Conservation (phyloP, 2,113 vertebrate species). For the Polypterus bichir region DNA sequence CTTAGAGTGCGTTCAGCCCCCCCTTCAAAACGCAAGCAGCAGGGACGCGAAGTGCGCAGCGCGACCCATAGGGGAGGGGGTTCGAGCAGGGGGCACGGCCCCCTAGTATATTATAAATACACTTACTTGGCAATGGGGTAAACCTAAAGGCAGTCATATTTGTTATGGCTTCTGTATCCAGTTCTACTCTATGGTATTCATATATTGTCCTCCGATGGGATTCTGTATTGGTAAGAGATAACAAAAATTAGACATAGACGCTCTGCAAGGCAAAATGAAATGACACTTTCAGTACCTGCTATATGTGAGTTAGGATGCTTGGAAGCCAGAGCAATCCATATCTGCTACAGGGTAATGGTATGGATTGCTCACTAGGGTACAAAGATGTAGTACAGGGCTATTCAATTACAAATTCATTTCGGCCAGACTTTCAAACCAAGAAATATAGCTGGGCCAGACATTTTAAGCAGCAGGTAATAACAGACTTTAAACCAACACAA, state of each 20-base stretch:
- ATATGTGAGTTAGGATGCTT: background rate
- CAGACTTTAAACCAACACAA: no score
- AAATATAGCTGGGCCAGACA: no score
- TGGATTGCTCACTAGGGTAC: background rate
- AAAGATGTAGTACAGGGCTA: background rate
- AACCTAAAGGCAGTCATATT: slow-evolving; percentile 72
- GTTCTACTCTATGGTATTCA: slow-evolving; percentile 82
- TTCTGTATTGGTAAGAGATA: slow-evolving; percentile 39
- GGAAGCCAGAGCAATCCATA: background rate
- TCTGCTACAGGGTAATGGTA: background rate
- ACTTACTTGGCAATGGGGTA: slow-evolving; percentile 81
- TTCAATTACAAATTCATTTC: no score
- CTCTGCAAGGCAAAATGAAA: background rate
- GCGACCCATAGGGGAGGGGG: background rate
- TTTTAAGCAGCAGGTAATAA: no score
- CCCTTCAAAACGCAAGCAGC: no score
- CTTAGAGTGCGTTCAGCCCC: no score
- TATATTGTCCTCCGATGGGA: slow-evolving; percentile 67
- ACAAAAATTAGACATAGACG: background rate
- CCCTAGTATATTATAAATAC: no score
- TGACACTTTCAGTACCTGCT: background rate
- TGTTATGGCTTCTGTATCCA: slow-evolving; percentile 62
- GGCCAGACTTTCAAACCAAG: no score
- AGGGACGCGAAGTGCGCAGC: background rate
- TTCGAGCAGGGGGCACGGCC: background rate